Evolutionary conservation across 2,888 invertebrate species (phyloP), one percentile per base, ranked within the genome.

Genomic region (Amphiduros pacificus): DNA sequence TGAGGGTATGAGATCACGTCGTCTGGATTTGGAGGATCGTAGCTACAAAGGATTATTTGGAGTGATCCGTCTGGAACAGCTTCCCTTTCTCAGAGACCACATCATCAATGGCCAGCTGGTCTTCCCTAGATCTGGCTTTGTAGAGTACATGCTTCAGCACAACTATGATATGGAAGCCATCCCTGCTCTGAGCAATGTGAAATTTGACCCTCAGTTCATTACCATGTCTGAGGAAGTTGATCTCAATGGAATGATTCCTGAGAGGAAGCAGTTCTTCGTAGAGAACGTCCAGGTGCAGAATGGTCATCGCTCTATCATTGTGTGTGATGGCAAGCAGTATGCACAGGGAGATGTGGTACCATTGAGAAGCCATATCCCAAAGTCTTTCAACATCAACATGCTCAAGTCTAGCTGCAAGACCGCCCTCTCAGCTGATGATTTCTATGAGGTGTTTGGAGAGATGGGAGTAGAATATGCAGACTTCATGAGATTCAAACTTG

Each of bases 121-220:
- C 2, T 60, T 63, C 53, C 63, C 63, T 5, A 60, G 49, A 17
- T 48, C 63, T 31, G 63, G 56, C 27, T 60, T 55, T 31, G 14
- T 64, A 5, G 63, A 63, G 29, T 56, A 49, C 31, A 44, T 40
- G 28, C 17, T 55, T 24, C 44, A 61, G 24, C 29, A 27, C 20
- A n/a, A 32, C 24, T 31, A 55, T 22, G 49, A 48, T 41, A 40
- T 48, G 6, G 28, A 41, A 2, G 28, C 36, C 6, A 17, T 24
- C 17, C 32, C 53, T 3, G 26, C 29, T 20, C 20, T 61, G 55
- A 54, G 49, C n/a, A 49, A 61, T 44, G 26, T 61, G 20, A 29
- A 31, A 49, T 61, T 61, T 36, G 5, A 61, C n/a, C 49, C 40
- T 22, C 41, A 54, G 9, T 17, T 52, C 14, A 24, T 41, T 6